Evolutionary conservation across 2,888 invertebrate genomes (phyloP).

Genomic region (Amiota minor): DNA sequence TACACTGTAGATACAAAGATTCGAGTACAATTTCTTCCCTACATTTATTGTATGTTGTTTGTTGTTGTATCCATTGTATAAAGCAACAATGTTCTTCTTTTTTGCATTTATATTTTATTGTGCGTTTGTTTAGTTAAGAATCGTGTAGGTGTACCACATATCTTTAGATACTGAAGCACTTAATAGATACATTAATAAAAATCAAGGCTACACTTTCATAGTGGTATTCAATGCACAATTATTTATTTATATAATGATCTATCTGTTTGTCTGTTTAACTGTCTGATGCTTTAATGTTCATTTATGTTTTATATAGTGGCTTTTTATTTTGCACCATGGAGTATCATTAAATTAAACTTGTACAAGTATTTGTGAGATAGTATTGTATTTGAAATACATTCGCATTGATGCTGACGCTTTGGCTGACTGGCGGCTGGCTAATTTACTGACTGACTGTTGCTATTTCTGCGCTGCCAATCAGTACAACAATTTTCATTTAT

Average conservation of each 20-base stretch:
- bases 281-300: conserved; percentile 7
- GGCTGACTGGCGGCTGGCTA: not conserved
- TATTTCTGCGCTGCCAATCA: conserved; percentile 43
- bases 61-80: too few relatives aligned
- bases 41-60: conserved; percentile 15
- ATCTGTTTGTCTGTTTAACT: not conserved
- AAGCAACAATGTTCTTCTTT: not conserved
- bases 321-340: not conserved
- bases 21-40: not conserved
- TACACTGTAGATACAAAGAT: conserved; percentile 17
- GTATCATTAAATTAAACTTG: conserved; percentile 25
- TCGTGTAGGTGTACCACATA: not conserved
- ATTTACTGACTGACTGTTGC: not conserved
- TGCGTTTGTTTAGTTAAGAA: not conserved
- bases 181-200: not conserved
- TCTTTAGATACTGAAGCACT: not conserved
- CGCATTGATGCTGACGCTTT: not conserved
- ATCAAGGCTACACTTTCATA: not conserved
- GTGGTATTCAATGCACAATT: conserved; percentile 17
- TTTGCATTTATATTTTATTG: not conserved
- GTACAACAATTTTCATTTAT: conserved; percentile 31
- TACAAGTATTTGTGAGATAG: not conserved
- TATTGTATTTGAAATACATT: not conserved
- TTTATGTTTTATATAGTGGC: not conserved
- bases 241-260: conserved; percentile 24